phyloP scores from a whole-genome alignment of 2,113 vertebrate genomes.

The Saiga tatarica region DNA sequence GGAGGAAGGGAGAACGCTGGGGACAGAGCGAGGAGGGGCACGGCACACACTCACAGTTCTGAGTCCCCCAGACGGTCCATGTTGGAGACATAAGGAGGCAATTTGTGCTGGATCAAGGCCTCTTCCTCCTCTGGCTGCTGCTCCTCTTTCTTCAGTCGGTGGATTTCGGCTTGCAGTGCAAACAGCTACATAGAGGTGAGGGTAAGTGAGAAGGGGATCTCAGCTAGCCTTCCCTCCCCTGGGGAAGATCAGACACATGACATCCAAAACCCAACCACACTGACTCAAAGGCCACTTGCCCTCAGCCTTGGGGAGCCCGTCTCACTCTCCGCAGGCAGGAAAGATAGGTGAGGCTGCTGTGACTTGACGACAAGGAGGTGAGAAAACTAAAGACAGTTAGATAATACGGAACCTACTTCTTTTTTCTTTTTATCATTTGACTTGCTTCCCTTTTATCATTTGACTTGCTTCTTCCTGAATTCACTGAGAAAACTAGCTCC shows the following conservation, averaged over 20 bases:
- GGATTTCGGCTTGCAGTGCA: constrained; percentile 90
- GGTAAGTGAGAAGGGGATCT: background rate
- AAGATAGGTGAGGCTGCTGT: background rate
- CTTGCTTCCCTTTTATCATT: constrained; percentile 3
- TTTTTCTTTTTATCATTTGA: background rate
- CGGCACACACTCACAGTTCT: constrained; percentile 90
- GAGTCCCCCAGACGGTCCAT: constrained; percentile 98
- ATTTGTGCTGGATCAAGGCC: constrained; percentile 87
- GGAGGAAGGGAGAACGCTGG: background rate
- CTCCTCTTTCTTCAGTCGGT: constrained; percentile 86
- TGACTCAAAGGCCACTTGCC: background rate
- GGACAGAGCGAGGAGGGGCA: background rate
- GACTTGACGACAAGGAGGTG: background rate
- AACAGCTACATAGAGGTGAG: constrained; percentile 86
- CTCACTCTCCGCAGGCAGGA: background rate
- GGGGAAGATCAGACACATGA: background rate
- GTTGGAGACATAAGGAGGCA: constrained; percentile 93
- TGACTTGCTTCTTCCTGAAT: constrained; percentile 21
- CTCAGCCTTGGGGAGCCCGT: background rate
- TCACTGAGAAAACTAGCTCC: background rate
- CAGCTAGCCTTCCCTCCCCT: background rate
- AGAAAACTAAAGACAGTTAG: background rate
- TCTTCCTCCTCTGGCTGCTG: constrained; percentile 84
- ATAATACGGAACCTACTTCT: background rate
- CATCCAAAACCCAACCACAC: background rate